Evolutionary conservation across 2,888 invertebrate species (phyloP).

Genomic region (Cerastoderma edule): DNA sequence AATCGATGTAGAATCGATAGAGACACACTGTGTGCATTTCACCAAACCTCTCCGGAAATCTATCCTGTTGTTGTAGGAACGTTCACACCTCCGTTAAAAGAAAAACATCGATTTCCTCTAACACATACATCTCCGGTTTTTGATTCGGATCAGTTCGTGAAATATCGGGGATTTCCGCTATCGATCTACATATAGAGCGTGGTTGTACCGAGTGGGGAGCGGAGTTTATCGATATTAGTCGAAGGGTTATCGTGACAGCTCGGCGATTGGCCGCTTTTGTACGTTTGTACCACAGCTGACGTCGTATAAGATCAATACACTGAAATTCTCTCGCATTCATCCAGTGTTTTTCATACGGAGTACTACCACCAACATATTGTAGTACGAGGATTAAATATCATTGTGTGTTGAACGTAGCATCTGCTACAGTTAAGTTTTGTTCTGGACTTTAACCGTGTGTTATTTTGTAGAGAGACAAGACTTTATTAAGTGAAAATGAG

Average conservation of each 20-base stretch:
- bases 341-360: slow-evolving; percentile 25
- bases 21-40: slow-evolving; percentile 10
- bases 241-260: too few species aligned
- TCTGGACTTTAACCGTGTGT: too few species aligned
- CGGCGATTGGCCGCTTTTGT: slow-evolving; percentile 14
- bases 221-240: too few species aligned
- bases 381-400: too few species aligned
- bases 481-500: slow-evolving; percentile 45
- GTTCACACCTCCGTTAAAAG: slow-evolving; percentile 19
- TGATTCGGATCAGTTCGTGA: background rate
- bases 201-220: too few species aligned
- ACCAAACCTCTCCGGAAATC: slow-evolving; percentile 10
- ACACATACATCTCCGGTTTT: background rate
- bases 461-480: too few species aligned
- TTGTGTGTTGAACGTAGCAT: too few species aligned
- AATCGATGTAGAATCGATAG: too few species aligned
- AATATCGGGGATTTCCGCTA: slow-evolving; percentile 6
- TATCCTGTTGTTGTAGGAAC: background rate
- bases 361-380: too few species aligned
- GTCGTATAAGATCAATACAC: too few species aligned
- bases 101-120: slow-evolving; percentile 15
- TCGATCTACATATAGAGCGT: slow-evolving; percentile 1
- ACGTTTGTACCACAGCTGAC: too few species aligned
- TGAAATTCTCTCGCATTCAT: slow-evolving; percentile 32
- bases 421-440: too few species aligned